A percentile compares a stretch with the other conserved stretches of the same genome.
These are phyloP conservation scores for Neomonachus schauinslandi DNA, from an alignment of 2,113 vertebrate species.

Conservation along the genomic window DNA sequence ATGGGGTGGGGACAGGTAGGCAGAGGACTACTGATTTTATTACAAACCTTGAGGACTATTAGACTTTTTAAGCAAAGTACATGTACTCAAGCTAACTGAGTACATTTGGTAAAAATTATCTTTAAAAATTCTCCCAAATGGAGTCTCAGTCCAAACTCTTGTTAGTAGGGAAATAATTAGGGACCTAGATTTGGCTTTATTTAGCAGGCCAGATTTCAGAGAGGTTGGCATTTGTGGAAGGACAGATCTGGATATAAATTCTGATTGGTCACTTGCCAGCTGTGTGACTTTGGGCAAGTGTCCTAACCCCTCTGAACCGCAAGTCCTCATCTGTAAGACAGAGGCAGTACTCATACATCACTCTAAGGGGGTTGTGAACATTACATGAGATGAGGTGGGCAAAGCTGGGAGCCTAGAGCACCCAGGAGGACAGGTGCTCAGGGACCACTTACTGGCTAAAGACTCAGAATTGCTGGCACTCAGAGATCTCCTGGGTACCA, in stretches of 20 bases:
- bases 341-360: background rate
- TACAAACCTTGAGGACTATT: background rate
- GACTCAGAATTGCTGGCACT: background rate
- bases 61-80: background rate
- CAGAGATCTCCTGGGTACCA: background rate
- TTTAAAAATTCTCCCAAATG: background rate
- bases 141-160: background rate
- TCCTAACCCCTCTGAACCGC: background rate
- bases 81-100: background rate
- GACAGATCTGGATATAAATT: background rate
- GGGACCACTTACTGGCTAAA: background rate
- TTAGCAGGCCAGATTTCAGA: background rate
- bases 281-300: background rate
- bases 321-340: background rate
- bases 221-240: background rate
- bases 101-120: conserved; percentile 41
- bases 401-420: background rate
- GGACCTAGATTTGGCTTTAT: background rate
- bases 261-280: background rate
- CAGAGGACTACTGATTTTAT: background rate
- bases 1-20: background rate
- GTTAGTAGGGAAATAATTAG: background rate
- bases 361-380: rapidly evolving
- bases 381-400: background rate
- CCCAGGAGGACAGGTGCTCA: background rate